Evolutionary conservation across 2,888 invertebrate genomes (phyloP).

Genomic region (Rhagonycha fulva): DNA sequence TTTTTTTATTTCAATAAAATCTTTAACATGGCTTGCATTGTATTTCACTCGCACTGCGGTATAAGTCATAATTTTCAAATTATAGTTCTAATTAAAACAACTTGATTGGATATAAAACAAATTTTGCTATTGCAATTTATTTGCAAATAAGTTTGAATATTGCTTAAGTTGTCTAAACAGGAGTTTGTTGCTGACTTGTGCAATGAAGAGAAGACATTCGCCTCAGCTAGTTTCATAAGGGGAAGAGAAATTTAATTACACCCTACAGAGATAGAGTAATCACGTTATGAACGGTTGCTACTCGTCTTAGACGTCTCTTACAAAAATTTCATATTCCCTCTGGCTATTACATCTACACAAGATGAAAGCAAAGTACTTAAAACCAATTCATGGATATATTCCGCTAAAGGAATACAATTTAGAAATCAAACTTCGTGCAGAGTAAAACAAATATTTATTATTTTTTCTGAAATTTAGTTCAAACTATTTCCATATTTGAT

Average conservation of each 20-base stretch:
- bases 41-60: background rate
- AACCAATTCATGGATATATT: background rate
- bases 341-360: background rate
- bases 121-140: background rate
- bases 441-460: background rate
- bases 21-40: too few species aligned
- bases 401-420: background rate
- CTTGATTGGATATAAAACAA: background rate
- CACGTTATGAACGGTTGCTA: slow-evolving; percentile 40
- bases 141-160: background rate
- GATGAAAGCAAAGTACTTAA: background rate
- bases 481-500: background rate
- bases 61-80: background rate
- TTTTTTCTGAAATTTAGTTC: background rate
- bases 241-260: slow-evolving; percentile 47
- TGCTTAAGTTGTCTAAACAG: slow-evolving; percentile 39
- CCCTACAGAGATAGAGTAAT: slow-evolving; percentile 48
- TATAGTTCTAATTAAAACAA: background rate
- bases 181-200: slow-evolving; percentile 46
- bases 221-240: slow-evolving; percentile 32
- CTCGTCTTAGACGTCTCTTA: slow-evolving; percentile 23
- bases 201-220: slow-evolving; percentile 47
- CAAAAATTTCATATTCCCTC: background rate
- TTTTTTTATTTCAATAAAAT: too few species aligned
- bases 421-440: background rate